Evolutionary conservation across 35 echinoderm and acorn worm genomes (phyloP).

Genomic region (Heliocidaris erythrogramma): DNA sequence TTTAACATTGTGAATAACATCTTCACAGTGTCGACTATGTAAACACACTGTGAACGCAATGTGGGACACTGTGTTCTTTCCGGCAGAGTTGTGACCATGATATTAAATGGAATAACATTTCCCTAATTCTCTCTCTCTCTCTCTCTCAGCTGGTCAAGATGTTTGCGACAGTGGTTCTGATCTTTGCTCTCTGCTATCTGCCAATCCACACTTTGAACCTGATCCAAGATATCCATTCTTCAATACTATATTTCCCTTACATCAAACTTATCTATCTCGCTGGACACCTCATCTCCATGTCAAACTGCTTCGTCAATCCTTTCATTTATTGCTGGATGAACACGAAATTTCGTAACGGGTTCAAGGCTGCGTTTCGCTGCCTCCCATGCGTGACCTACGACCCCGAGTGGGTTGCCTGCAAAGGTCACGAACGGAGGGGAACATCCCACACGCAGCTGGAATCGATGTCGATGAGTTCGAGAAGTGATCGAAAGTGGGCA

Average conservation of each 20-base stretch:
- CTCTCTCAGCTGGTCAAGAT: constrained; percentile 74
- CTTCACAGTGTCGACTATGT: too few species aligned
- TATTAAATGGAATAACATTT: too few species aligned
- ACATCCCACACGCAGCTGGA: constrained; percentile 41
- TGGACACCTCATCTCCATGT: constrained; percentile 58
- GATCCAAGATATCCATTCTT: constrained; percentile 51
- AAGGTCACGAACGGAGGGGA: not conserved
- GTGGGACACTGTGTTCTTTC: too few species aligned
- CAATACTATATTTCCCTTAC: constrained; percentile 55
- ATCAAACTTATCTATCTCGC: constrained; percentile 61
- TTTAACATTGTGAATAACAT: too few species aligned
- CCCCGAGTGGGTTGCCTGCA: constrained; percentile 28
- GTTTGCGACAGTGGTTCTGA: constrained; percentile 72
- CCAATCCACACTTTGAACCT: constrained; percentile 73
- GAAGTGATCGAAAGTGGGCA: constrained; percentile 15
- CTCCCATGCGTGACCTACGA: constrained; percentile 43
- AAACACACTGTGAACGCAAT: too few species aligned
- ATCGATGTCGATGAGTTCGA: constrained; percentile 36
- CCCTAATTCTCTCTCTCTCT: not conserved
- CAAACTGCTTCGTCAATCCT: constrained; percentile 75
- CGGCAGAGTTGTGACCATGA: too few species aligned
- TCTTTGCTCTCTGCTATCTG: constrained; percentile 74
- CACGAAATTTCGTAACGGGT: constrained; percentile 70
- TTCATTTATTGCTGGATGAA: constrained; percentile 87
- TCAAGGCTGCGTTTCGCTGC: constrained; percentile 65